Evolutionary conservation across 64 coral and sea anemone genomes (phyloP).

Genomic region (Platygyra sinensis): DNA sequence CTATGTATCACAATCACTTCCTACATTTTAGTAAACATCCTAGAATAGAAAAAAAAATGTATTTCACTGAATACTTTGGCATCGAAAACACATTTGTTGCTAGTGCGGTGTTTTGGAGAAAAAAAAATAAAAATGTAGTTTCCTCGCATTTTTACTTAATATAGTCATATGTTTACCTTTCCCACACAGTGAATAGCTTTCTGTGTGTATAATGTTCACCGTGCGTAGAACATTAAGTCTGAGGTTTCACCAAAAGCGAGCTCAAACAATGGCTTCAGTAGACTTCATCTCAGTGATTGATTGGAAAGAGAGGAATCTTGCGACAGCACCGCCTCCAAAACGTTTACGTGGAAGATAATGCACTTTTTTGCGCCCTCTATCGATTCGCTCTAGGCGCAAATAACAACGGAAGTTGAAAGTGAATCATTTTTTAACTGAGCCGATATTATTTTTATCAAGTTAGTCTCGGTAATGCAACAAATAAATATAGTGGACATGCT

Average conservation of each 20-base stretch:
- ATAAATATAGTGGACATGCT: too few species aligned
- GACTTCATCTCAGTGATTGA: neutral
- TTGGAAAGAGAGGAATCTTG: neutral
- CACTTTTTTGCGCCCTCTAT: neutral
- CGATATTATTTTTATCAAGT: neutral
- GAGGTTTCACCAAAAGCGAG: neutral
- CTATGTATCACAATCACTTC: neutral
- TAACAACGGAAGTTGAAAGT: neutral
- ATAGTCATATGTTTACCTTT: neutral
- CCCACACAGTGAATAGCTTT: neutral
- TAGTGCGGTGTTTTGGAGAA: neutral
- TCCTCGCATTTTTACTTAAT: neutral
- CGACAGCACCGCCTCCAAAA: neutral
- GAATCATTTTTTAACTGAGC: neutral
- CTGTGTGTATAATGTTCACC: neutral
- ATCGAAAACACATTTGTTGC: neutral
- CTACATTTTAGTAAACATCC: neutral
- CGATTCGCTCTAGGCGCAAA: neutral
- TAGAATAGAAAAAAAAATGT: neutral
- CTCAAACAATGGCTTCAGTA: neutral
- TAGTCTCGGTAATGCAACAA: too few species aligned
- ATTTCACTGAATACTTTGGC: neutral
- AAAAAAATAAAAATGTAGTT: neutral
- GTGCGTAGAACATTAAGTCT: neutral
- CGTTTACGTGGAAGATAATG: neutral